Base-by-base conservation (phyloP, 1,140 invertebrate species). In the Ladona fulva region DNA sequence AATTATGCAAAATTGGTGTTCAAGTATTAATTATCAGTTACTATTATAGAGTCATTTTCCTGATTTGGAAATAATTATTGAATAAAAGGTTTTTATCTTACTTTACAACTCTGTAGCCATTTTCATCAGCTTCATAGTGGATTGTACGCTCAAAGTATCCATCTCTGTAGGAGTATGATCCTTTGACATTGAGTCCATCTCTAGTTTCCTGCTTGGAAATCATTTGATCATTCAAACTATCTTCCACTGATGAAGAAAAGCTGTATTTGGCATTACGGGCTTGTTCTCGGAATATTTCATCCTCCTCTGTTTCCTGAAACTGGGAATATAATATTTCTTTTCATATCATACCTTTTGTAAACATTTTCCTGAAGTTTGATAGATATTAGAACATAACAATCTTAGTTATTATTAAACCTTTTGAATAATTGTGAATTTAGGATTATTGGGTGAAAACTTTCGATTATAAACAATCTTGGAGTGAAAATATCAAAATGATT, bases 141-240 rank as follows among this genome's bases (percentile, higher is more conserved):
- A 89, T 86, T 10, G 83, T 88, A n/a, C 88, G 84, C 77, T 82
- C 82, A 78, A 86, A 86, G 79, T 82, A 89, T 3, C 89, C 89
- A 83, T 90, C 89, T 77, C 84, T 85, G 82, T 89, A 90, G 24
- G 86, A 86, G 80, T 90, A 90, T 66, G 82, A 83, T 8, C 89
- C 89, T 19, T 79, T 83, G 0, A 87, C 84, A 37, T 85, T 85
- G n/a, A 86, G 83, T 8, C 86, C 85, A 24, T 89, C 85, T 42
- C 89, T 84, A 3, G 82, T 81, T 83, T 90, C 89, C 19, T 85
- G 80, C n/a, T 88, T 82, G 0, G 80, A 66, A 12, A 87, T 86
- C 10, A 81, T 81, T 12, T 84, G 82, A 79, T 89, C 89, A 79
- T 84, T 86, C 77, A 90, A 89, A 1, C 85, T 78, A 80, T 90